These are phyloP conservation scores for Bujurquina vittata DNA, from an alignment of 2,113 vertebrate genomes.

Conservation along the genomic window DNA sequence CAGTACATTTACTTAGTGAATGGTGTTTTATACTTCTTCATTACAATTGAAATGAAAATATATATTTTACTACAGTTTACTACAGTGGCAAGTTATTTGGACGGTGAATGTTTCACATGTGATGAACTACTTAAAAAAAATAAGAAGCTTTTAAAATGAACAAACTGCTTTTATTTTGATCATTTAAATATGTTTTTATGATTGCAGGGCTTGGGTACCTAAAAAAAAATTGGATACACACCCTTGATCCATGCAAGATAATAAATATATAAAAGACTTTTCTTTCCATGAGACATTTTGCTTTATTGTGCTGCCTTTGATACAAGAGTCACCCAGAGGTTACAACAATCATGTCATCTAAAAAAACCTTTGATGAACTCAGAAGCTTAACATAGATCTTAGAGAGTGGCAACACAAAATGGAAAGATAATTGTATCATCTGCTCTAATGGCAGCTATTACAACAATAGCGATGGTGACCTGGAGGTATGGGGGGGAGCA, in stretches of 20 bases:
- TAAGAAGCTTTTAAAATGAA: background rate
- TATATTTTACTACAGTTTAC: background rate
- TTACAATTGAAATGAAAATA: background rate
- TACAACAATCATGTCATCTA: constrained; percentile 51
- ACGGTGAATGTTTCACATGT: background rate
- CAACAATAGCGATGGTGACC: constrained; percentile 70
- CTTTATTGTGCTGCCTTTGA: constrained; percentile 39
- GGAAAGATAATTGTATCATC: constrained; percentile 74
- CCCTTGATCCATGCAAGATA: background rate
- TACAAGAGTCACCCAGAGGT: constrained; percentile 61
- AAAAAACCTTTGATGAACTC: constrained; percentile 68
- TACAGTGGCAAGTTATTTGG: background rate
- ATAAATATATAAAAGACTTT: background rate
- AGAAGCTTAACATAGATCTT: constrained; percentile 50
- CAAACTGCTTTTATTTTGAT: background rate
- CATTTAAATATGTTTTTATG: background rate
- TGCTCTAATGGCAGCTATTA: constrained; percentile 71
- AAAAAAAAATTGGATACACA: background rate
- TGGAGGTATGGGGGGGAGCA: constrained; percentile 41
- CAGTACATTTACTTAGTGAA: background rate
- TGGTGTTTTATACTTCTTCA: too few relatives aligned
- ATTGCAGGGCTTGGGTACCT: background rate
- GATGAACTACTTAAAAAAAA: background rate
- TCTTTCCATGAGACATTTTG: background rate
- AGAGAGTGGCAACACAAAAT: constrained; percentile 45